These are phyloP conservation scores for Podargus strigoides DNA, from an alignment of 2,797 vertebrate genomes.

Conservation along the genomic window DNA sequence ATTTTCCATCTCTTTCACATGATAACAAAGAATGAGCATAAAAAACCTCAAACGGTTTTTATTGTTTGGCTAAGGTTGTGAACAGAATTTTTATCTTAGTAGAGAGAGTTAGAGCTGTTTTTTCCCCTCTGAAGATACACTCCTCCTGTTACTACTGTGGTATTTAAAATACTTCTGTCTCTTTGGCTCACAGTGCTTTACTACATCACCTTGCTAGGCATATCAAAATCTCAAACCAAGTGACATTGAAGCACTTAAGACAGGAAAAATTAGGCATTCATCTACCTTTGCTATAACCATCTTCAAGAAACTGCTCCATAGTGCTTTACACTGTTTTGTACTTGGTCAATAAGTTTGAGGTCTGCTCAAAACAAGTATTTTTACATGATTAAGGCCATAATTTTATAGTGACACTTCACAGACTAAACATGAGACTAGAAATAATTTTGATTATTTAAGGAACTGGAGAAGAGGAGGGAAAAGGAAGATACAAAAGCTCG, in stretches of 20 bases:
- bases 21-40: background rate
- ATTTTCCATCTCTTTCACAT: background rate
- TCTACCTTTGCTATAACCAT: background rate
- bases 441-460: background rate
- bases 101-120: background rate
- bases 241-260: conserved; percentile 29
- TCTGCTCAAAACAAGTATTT: conserved; percentile 17
- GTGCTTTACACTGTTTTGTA: background rate
- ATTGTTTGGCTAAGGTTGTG: background rate
- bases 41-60: background rate
- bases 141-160: background rate
- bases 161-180: background rate
- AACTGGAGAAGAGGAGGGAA: background rate
- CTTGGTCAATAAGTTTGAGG: conserved; percentile 12
- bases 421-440: conserved; percentile 26
- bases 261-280: background rate
- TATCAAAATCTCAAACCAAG: background rate
- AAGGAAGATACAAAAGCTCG: background rate
- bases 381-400: conserved; percentile 27
- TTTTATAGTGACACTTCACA: conserved; percentile 21
- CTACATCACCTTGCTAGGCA: background rate
- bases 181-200: conserved; percentile 48
- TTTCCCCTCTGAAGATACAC: background rate
- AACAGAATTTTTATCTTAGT: background rate
- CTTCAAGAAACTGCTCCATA: background rate